Evolutionary conservation across 1,140 invertebrate species (phyloP).

Genomic region (Muscidifurax raptorellus): DNA sequence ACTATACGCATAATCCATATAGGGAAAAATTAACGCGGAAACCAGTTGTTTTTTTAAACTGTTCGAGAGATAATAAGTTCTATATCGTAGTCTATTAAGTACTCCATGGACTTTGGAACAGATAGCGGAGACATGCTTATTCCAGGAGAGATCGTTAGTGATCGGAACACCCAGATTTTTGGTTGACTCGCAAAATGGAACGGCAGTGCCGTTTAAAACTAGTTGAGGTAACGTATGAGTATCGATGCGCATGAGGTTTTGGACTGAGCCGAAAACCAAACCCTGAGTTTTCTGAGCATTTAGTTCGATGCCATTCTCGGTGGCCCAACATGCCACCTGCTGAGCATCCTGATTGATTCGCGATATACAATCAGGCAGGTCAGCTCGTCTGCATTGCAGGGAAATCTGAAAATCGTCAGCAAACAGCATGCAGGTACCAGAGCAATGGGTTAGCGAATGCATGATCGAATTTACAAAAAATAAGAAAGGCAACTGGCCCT

Average conservation of each 20-base stretch:
- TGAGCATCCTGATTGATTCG: neutral
- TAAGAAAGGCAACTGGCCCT: neutral
- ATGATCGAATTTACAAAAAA: neutral
- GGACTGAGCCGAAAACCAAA: neutral
- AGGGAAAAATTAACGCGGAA: too few species aligned
- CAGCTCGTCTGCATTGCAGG: neutral
- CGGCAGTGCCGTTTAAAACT: neutral
- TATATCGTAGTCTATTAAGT: neutral
- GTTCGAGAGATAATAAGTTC: too few species aligned
- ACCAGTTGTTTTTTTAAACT: too few species aligned
- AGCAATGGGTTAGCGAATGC: neutral
- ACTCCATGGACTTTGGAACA: neutral
- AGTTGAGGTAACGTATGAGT: neutral
- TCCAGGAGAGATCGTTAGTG: neutral
- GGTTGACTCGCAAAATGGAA: neutral
- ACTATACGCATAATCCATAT: too few species aligned
- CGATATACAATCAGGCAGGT: neutral
- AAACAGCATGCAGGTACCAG: neutral
- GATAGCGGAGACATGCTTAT: neutral
- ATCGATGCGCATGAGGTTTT: neutral
- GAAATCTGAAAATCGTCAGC: neutral
- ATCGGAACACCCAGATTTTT: neutral
- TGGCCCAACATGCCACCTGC: neutral
- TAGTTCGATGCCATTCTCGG: neutral
- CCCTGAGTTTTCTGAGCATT: neutral